Evolutionary conservation across 2,113 vertebrate genomes (phyloP).

Genomic region (Lanius ludovicianus): DNA sequence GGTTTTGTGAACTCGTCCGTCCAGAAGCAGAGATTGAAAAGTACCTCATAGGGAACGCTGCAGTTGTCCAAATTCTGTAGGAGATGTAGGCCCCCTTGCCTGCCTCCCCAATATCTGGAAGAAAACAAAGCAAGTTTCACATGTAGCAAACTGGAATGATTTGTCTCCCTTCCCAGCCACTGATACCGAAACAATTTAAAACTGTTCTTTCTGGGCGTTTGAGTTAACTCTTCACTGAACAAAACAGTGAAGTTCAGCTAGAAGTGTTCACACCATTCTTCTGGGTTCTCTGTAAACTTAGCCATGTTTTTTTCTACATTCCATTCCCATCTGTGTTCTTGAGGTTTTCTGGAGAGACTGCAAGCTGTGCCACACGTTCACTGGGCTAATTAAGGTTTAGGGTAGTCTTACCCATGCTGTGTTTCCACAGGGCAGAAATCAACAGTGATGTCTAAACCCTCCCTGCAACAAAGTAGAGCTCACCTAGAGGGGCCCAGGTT

Average conservation of each 20-base stretch:
- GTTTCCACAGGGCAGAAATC: background rate
- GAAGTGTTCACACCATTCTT: background rate
- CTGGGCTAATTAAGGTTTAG: background rate
- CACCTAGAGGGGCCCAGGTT: background rate
- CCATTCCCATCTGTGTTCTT: background rate
- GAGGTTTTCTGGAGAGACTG: background rate
- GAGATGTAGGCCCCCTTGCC: background rate
- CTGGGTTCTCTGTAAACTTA: background rate
- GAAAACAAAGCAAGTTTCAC: background rate
- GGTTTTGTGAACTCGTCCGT: background rate
- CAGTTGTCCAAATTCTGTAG: background rate
- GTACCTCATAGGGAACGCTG: background rate
- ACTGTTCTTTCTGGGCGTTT: background rate
- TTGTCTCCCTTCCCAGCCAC: background rate
- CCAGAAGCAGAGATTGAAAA: background rate
- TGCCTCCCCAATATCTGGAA: background rate
- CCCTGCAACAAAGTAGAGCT: background rate
- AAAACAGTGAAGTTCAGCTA: background rate
- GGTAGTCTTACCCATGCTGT: background rate
- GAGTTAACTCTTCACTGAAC: background rate
- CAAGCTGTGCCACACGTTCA: background rate
- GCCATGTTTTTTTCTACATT: background rate
- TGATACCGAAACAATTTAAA: background rate
- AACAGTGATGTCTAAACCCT: background rate
- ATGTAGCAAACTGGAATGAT: background rate